These are phyloP conservation scores for Paelopatides confundens DNA, from an alignment of 53 echinoderm and acorn worm genomes.

Conservation along the genomic window DNA sequence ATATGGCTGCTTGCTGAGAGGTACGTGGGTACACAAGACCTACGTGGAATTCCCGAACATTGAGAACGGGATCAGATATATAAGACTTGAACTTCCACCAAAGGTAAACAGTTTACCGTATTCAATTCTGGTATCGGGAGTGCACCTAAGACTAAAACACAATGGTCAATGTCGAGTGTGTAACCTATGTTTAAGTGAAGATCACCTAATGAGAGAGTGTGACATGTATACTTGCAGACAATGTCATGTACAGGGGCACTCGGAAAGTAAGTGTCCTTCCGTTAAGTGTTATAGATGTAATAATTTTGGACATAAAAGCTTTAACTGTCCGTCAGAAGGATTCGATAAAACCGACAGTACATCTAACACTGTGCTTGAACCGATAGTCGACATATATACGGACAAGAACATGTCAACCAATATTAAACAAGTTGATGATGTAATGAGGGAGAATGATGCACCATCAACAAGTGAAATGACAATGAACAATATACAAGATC, in stretches of 20 bases:
- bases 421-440: too few species aligned
- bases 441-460: too few species aligned
- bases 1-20: neutral
- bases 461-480: too few species aligned
- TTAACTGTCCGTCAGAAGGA: neutral
- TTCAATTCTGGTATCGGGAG: neutral
- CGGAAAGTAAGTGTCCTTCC: neutral
- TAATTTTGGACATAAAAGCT: slow-evolving; percentile 5
- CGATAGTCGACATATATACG: too few species aligned
- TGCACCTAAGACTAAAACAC: slow-evolving; percentile 4
- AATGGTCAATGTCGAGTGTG: slow-evolving; percentile 5
- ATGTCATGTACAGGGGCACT: slow-evolving; percentile 11
- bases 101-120: neutral
- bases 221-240: neutral
- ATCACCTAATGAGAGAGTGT: slow-evolving; percentile 7
- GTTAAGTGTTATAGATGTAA: slow-evolving; percentile 13
- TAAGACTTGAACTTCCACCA: neutral
- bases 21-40: neutral
- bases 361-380: too few species aligned
- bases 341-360: too few species aligned
- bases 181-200: neutral
- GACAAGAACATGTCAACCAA: too few species aligned
- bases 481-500: too few species aligned
- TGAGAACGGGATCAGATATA: neutral
- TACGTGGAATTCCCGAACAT: neutral